These are phyloP conservation scores for Rhynchonycteris naso DNA, from an alignment of 2,797 vertebrate genomes.

Conservation along the genomic window DNA sequence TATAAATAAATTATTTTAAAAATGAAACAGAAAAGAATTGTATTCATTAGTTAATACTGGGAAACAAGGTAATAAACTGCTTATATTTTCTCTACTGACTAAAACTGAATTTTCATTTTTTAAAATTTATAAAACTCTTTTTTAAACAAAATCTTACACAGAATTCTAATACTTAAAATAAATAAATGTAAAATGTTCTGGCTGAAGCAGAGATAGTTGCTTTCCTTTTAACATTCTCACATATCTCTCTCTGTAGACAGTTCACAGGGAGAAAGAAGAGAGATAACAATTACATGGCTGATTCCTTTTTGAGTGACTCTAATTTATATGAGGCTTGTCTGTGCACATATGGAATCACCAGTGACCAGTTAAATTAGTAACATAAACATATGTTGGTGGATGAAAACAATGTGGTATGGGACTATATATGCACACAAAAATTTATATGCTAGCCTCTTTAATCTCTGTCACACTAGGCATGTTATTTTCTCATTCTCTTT, in stretches of 20 bases:
- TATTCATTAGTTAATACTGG: conserved; percentile 47
- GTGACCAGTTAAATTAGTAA: not conserved
- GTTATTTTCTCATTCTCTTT: not conserved
- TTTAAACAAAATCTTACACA: not conserved
- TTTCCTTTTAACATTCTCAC: not conserved
- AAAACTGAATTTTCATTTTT: conserved; percentile 17
- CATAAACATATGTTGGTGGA: not conserved
- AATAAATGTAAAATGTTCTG: not conserved
- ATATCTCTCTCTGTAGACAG: not conserved
- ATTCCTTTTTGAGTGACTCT: not conserved
- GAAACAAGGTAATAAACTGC: conserved; percentile 38
- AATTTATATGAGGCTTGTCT: not conserved
- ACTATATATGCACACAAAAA: not conserved
- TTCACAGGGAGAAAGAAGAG: not conserved
- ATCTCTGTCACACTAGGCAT: not conserved
- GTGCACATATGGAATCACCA: not conserved
- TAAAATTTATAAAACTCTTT: not conserved
- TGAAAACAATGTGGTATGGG: not conserved
- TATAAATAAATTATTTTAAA: too few relatives aligned
- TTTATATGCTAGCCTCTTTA: not conserved
- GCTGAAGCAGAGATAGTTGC: not conserved
- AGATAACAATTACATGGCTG: not conserved
- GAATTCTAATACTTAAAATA: not conserved
- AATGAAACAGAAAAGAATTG: too few relatives aligned
- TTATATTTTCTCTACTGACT: conserved; percentile 32